A percentile compares a stretch with the other conserved stretches of the same genome.
Evolutionary conservation across 2,113 vertebrate species (phyloP).

Genomic region (Bubalus kerabau): DNA sequence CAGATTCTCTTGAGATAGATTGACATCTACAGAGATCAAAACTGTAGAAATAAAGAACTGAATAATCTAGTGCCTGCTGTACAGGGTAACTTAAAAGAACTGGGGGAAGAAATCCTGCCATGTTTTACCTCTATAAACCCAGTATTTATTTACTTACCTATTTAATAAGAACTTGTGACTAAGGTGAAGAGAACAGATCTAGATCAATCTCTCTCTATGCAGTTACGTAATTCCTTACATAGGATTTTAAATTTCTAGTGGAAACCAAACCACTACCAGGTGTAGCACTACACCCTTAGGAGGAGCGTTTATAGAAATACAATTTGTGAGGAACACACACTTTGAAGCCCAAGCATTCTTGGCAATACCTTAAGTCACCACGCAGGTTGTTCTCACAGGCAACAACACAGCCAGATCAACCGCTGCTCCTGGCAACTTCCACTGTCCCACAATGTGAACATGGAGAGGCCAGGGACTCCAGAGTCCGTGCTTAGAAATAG

Average conservation of each 20-base stretch:
- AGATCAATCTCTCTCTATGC: neutral
- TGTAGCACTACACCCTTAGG: conserved; percentile 23
- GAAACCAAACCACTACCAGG: conserved; percentile 21
- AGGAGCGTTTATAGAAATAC: conserved; percentile 72
- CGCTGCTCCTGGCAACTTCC: conserved; percentile 66
- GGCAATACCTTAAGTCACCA: conserved; percentile 72
- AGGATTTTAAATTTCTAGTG: conserved; percentile 32
- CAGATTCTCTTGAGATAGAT: neutral
- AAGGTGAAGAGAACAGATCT: neutral
- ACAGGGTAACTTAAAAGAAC: neutral
- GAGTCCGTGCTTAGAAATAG: conserved; percentile 62
- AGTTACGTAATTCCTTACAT: neutral
- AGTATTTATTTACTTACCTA: neutral
- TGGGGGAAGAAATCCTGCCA: neutral
- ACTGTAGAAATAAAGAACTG: neutral
- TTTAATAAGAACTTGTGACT: neutral
- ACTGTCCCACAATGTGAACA: conserved; percentile 63
- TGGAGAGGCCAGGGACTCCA: conserved; percentile 67
- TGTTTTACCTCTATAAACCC: neutral
- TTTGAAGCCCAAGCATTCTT: conserved; percentile 81
- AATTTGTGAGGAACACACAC: conserved; percentile 75
- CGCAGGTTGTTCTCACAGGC: conserved; percentile 67
- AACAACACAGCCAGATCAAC: conserved; percentile 69
- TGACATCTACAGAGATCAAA: neutral
- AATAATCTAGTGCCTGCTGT: neutral